Evolutionary conservation across 2,888 invertebrate species (phyloP), one percentile per base, ranked within the genome.

Genomic region (Cantharis flavilabris): DNA sequence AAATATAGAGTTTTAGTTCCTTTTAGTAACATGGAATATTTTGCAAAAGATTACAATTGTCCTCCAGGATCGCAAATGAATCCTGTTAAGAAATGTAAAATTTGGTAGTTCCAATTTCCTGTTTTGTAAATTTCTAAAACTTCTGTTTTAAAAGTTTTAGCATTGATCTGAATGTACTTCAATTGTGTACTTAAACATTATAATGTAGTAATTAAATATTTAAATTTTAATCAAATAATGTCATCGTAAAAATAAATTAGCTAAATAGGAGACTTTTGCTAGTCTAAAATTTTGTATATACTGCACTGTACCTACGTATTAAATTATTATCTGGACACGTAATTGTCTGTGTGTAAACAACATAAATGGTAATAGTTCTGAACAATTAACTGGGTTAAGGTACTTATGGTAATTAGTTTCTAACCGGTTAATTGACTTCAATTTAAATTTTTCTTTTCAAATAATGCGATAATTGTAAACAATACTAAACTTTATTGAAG

Each of bases 1-100:
- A 88, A 88, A 81, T 93, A 91, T 85, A 88, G 93, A 76, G 91
- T 93, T 26, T 87, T 90, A 23, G 92, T 92, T 3, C 91, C 93
- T 0, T 86, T 93, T 69, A 84, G 86, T 73, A 93, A 93, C 83
- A 90, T 90, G 88, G 88, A 89, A 28, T 90, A 92, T 81, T 93
- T 93, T 82, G 86, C 92, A 7, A 86, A 88, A 79, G 93, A 93
- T 86, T 93, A 92, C 85, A 88, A 89, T 76, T 93, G 93, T 83
- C 90, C 91, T 0, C 23, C 86, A 1, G 91, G 90, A 9, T 88
- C 91, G 0, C 89, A 88, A 28, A 93, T 93, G 92, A 93, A 93
- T 85, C 93, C 93, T 2, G 84, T 84, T 26, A 86, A 90, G 28
- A 93, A 92, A 86, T 93, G 93, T 85, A 87, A 89, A 73, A 90